phyloP scores from a whole-genome alignment of 2,888 invertebrate species.

The Syrphus vitripennis region DNA sequence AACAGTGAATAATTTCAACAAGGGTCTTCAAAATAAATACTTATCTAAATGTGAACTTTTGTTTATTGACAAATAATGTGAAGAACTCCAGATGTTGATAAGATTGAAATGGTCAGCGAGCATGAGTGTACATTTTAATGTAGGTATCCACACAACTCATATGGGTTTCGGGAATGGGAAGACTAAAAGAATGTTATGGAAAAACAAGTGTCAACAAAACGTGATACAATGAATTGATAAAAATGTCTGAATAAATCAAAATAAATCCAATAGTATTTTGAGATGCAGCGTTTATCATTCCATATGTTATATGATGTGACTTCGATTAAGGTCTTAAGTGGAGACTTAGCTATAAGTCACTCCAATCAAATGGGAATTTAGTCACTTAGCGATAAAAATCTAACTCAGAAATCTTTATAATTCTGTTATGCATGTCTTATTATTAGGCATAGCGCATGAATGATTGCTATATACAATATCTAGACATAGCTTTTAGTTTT shows the following conservation, averaged over 20 bases:
- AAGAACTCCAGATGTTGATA: constrained; percentile 26
- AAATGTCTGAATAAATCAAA: background rate
- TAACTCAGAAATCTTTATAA: too few relatives aligned
- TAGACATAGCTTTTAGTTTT: too few relatives aligned
- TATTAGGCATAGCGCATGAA: too few relatives aligned
- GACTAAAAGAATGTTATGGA: background rate
- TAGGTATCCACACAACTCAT: background rate
- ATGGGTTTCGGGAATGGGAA: background rate
- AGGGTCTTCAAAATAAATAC: constrained; percentile 43
- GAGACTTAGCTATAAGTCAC: background rate
- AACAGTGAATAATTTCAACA: background rate
- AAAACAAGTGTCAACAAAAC: background rate
- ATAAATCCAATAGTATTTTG: background rate
- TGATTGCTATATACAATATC: too few relatives aligned
- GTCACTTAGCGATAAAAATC: too few relatives aligned
- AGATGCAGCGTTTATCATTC: background rate
- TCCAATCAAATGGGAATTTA: too few relatives aligned
- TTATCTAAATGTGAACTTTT: background rate
- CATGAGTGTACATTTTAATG: background rate
- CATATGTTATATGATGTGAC: background rate
- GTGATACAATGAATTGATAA: background rate
- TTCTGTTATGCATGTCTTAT: too few relatives aligned
- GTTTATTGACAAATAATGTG: constrained; percentile 44
- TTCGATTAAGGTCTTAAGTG: background rate
- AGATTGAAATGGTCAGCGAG: constrained; percentile 11